Evolutionary conservation across 2,797 vertebrate genomes (phyloP), one percentile per base, ranked within the genome.

Genomic region (Dermochelys coriacea): DNA sequence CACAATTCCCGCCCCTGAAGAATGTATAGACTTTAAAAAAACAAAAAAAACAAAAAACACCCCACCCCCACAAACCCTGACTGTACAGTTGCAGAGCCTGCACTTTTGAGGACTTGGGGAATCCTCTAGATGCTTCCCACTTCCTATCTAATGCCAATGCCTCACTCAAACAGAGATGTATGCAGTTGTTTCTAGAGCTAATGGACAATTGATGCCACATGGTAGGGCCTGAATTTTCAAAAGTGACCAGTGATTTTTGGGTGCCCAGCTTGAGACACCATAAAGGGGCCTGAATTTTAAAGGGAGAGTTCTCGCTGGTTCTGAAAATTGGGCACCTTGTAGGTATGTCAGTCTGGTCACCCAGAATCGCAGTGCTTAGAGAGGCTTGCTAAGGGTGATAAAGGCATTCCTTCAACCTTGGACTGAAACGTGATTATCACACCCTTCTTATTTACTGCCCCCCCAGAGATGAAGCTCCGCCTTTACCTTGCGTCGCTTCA

Each of bases 401-500:
- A 27, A 74, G 25, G 41, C 45, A 47, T 75, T 47, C 25, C 45
- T 75, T 75, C 41, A 45, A 8, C 23, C 25, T 29, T 11, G 5
- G 19, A 7, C 14, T 78, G 57, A 12, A 45, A 45, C 84, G 4
- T n/a, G 85, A 47, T 8, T 37, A 31, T 29, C 15, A 12, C 14
- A 23, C 5, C 2, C 2, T 27, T 14, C 6, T 74, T 11, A 89
- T 47, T 41, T 15, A 49, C 15, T 79, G 12, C 8, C 50, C 68
- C 37, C 2, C 16, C 47, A 68, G 18, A 90, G 3, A 1, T 80
- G 15, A 71, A 74, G 61, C 4, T 6, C 1, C 1, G 2, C 84
- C 45, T 91, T 89, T 57, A 21, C 6, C 19, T 84, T 37, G 1
- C 3, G 10, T 74, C 27, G 83, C n/a, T 0, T 0, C 45, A 23